Percentiles rank a stretch among this genome's conserved stretches.
Conservation (phyloP, 2,888 invertebrate genomes). For the Philhelius pedissequus region DNA sequence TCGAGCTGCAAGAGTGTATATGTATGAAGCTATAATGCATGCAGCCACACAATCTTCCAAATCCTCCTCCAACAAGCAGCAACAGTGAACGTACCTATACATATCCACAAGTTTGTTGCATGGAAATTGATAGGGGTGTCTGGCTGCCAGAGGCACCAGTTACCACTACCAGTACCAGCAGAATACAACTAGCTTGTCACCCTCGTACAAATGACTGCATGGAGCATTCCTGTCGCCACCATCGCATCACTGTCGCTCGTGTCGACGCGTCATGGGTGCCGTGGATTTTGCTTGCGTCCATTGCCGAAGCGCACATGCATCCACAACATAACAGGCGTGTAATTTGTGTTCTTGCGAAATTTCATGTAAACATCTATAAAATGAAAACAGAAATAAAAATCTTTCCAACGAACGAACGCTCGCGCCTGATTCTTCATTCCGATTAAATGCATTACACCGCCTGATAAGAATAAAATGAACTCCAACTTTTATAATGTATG, state of each 20-base stretch:
- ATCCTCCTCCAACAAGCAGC: constrained; percentile 5
- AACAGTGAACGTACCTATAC: neutral
- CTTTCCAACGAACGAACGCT: constrained; percentile 23
- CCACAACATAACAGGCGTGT: constrained; percentile 31
- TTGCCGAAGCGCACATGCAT: constrained; percentile 14
- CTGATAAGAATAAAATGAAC: constrained; percentile 65
- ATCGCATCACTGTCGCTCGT: constrained; percentile 7
- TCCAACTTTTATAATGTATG: too few species aligned
- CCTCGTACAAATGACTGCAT: constrained; percentile 40
- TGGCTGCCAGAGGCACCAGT: constrained; percentile 19
- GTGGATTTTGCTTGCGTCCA: neutral
- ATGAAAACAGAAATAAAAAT: constrained; percentile 21
- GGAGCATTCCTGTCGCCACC: constrained; percentile 32
- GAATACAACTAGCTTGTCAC: constrained; percentile 26
- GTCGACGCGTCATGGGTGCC: neutral
- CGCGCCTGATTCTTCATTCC: constrained; percentile 57
- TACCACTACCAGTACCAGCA: neutral
- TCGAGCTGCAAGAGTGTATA: neutral
- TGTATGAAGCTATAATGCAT: neutral
- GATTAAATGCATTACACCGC: constrained; percentile 66
- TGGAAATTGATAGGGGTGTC: constrained; percentile 48
- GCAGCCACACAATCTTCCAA: neutral
- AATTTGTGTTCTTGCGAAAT: constrained; percentile 64
- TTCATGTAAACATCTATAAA: constrained; percentile 63
- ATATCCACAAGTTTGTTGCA: constrained; percentile 13